These are phyloP conservation scores for Eurytoma californica DNA, from an alignment of 2,888 invertebrate genomes.

Conservation along the genomic window DNA sequence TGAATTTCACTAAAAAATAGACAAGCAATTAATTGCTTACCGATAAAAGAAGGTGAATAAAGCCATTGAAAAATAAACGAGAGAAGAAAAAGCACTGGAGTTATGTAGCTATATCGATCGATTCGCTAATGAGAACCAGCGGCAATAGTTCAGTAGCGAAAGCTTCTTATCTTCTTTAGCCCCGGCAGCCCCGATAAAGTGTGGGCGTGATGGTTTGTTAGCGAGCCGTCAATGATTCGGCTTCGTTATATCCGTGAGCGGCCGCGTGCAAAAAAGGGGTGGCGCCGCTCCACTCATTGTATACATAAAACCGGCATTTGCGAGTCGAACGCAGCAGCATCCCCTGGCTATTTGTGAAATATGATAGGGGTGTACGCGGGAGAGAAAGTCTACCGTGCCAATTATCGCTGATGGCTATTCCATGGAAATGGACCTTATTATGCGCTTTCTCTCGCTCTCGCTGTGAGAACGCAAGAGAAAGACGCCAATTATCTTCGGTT, in stretches of 20 bases:
- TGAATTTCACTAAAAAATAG: too few species aligned
- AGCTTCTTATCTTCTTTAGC: background rate
- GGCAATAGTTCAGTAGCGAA: constrained; percentile 3
- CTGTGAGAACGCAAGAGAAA: constrained; percentile 51
- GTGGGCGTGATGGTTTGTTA: constrained; percentile 67
- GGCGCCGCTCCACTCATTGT: constrained; percentile 54
- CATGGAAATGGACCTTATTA: constrained; percentile 75
- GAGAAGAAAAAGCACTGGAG: too few species aligned
- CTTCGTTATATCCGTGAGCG: constrained; percentile 65
- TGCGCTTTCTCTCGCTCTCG: constrained; percentile 52
- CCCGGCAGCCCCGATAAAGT: constrained; percentile 31
- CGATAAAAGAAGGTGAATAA: too few species aligned
- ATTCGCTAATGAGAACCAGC: too few species aligned
- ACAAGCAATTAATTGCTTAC: too few species aligned
- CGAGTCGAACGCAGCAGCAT: constrained; percentile 58
- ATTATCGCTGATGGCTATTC: constrained; percentile 74
- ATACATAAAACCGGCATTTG: constrained; percentile 69
- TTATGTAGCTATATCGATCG: too few species aligned
- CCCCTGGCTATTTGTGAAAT: constrained; percentile 67
- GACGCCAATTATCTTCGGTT: constrained; percentile 60
- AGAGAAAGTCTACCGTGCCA: constrained; percentile 65
- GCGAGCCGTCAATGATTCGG: constrained; percentile 68
- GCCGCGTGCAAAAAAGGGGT: constrained; percentile 66
- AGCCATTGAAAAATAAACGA: too few species aligned
- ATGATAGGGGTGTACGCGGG: constrained; percentile 65